Conservation (phyloP, 2,888 invertebrate genomes). For the Spialia ferax region DNA sequence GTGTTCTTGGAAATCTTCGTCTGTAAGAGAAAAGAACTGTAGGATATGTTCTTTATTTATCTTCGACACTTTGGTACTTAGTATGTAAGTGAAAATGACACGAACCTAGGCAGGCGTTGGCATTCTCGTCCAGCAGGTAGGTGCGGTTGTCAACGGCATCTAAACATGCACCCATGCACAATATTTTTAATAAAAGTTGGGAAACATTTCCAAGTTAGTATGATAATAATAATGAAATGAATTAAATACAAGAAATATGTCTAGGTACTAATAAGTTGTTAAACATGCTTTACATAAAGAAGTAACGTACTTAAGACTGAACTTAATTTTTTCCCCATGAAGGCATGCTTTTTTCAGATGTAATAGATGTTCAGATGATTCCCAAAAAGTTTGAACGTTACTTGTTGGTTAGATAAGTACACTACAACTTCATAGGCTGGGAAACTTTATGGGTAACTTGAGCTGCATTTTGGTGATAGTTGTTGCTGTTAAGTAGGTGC, state of each 20-base stretch:
- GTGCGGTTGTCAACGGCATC: constrained; percentile 92
- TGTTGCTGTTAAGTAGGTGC: no score
- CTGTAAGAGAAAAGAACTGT: constrained; percentile 51
- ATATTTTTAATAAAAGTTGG: constrained; percentile 31
- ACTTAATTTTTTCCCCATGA: no score
- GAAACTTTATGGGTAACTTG: no score
- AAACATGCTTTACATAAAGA: constrained; percentile 12
- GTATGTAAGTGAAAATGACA: constrained; percentile 55
- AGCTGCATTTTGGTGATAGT: no score
- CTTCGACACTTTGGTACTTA: background rate
- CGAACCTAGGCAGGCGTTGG: constrained; percentile 86
- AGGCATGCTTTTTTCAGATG: no score
- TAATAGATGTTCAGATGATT: no score
- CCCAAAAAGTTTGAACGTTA: no score
- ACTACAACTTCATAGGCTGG: no score
- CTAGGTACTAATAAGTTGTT: background rate
- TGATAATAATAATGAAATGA: constrained; percentile 13
- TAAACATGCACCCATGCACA: constrained; percentile 81
- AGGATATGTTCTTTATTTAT: background rate
- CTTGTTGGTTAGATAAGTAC: no score
- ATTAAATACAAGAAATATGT: background rate
- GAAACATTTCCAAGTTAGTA: constrained; percentile 60
- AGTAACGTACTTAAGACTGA: no score
- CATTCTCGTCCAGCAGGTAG: constrained; percentile 92
- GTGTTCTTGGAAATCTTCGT: constrained; percentile 73